A percentile compares a stretch with the other conserved stretches of the same genome.
phyloP scores from a whole-genome alignment of 2,113 vertebrate species.

The Budorcas taxicolor region DNA sequence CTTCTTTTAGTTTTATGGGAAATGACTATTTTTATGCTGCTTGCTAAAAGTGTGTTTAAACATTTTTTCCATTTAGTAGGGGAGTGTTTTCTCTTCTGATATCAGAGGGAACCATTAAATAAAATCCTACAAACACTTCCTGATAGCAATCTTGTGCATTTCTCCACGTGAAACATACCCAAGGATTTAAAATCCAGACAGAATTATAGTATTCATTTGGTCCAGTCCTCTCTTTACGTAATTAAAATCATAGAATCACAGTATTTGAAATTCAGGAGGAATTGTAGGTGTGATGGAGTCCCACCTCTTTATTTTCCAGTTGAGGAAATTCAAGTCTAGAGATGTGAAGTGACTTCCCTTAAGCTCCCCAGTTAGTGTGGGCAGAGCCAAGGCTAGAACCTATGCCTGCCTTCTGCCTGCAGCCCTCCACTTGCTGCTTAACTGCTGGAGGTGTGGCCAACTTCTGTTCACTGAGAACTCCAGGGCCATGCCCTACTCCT shows the following conservation, averaged over 20 bases:
- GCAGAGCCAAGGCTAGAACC: background rate
- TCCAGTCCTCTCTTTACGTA: background rate
- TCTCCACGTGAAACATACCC: background rate
- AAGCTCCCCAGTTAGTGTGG: background rate
- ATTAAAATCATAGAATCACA: background rate
- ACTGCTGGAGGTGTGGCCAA: background rate
- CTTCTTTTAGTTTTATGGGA: constrained; percentile 60
- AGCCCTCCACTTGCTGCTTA: accelerated
- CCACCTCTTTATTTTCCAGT: background rate
- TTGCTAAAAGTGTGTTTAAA: constrained; percentile 53
- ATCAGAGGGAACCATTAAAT: constrained; percentile 39
- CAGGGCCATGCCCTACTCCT: background rate
- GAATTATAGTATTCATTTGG: constrained; percentile 3
- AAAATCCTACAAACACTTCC: constrained; percentile 26
- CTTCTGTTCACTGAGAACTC: background rate
- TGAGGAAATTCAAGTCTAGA: background rate
- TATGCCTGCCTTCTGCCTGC: background rate
- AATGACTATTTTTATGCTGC: constrained; percentile 55
- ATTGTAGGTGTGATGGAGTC: background rate
- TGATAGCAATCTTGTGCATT: background rate
- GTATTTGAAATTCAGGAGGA: background rate
- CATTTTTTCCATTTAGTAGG: constrained; percentile 53
- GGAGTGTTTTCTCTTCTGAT: constrained; percentile 38
- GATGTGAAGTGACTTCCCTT: background rate
- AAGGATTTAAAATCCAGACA: constrained; percentile 14